These are phyloP conservation scores for Agrilus planipennis DNA, from an alignment of 1,140 invertebrate genomes.

Conservation along the genomic window DNA sequence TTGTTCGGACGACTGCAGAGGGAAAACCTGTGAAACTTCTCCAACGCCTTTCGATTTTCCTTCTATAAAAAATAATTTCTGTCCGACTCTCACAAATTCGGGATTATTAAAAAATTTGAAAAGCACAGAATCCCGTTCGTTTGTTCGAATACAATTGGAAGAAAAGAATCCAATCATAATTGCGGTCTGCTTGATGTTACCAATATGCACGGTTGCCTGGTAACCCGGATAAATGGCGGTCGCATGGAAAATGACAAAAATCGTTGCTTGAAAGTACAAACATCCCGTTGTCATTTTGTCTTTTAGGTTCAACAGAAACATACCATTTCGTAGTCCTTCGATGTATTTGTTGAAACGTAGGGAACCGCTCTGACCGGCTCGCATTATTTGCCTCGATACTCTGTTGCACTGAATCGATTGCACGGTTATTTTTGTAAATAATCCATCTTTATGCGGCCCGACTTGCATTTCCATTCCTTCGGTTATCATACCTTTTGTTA, in stretches of 20 bases:
- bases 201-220: slow-evolving; percentile 89
- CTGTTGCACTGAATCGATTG: slow-evolving; percentile 84
- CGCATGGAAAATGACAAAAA: slow-evolving; percentile 74
- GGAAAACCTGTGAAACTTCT: slow-evolving; percentile 77
- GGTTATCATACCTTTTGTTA: slow-evolving; percentile 72
- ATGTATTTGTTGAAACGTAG: slow-evolving; percentile 57
- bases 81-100: slow-evolving; percentile 82
- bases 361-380: slow-evolving; percentile 84
- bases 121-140: slow-evolving; percentile 73
- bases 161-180: slow-evolving; percentile 61
- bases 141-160: slow-evolving; percentile 53
- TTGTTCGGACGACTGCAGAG: too few species aligned
- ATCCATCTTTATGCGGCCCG: slow-evolving; percentile 76
- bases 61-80: slow-evolving; percentile 77
- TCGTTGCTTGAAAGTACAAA: slow-evolving; percentile 55
- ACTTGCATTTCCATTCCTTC: slow-evolving; percentile 64
- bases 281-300: slow-evolving; percentile 19
- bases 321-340: slow-evolving; percentile 61
- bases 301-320: slow-evolving; percentile 53
- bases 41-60: slow-evolving; percentile 84
- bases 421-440: slow-evolving; percentile 66
- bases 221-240: slow-evolving; percentile 78
- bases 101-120: slow-evolving; percentile 84
- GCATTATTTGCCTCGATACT: slow-evolving; percentile 72
- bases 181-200: slow-evolving; percentile 89